Evolutionary conservation across 2,113 vertebrate species (phyloP).

Genomic region (Dendrocopos noguchii): DNA sequence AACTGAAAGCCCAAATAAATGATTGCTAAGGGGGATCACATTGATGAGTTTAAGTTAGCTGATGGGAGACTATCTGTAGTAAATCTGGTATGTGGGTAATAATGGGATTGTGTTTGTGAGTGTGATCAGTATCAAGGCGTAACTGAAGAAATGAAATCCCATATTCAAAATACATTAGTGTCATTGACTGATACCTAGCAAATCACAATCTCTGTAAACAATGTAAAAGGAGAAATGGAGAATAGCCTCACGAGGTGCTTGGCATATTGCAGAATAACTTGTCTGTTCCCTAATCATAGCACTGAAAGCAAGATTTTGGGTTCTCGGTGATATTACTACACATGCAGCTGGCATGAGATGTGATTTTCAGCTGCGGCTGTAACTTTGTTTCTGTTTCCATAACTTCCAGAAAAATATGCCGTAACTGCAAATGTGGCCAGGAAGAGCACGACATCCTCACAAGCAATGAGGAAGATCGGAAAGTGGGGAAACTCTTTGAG

Average conservation of each 20-base stretch:
- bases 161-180: neutral
- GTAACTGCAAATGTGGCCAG: conserved; percentile 96
- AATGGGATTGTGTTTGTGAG: accelerated
- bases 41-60: neutral
- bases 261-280: neutral
- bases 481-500: conserved; percentile 95
- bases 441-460: conserved; percentile 92
- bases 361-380: neutral
- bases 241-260: neutral
- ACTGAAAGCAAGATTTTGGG: neutral
- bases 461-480: conserved; percentile 89
- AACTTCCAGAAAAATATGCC: conserved; percentile 91
- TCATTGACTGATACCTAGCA: neutral
- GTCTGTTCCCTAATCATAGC: neutral
- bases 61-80: neutral
- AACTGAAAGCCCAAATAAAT: neutral
- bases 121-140: neutral
- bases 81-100: neutral
- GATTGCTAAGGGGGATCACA: neutral
- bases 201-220: neutral
- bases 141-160: neutral
- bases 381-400: neutral
- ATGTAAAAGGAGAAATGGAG: neutral
- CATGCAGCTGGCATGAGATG: neutral
- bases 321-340: neutral